Conservation (phyloP, 2,113 vertebrate species). For the Psilopsiagon aymara region DNA sequence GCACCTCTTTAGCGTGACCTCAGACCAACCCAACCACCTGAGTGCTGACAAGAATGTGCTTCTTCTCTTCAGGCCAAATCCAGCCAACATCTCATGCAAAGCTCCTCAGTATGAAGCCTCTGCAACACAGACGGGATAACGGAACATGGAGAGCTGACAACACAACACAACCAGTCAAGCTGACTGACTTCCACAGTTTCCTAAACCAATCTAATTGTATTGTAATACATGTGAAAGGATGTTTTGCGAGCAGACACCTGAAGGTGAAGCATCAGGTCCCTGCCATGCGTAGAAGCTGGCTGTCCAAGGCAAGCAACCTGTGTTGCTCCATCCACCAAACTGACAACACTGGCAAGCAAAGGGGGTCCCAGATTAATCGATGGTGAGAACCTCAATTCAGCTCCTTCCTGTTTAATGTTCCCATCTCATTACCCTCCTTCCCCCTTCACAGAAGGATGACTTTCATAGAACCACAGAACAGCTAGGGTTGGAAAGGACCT, state of each 20-base stretch:
- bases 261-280: neutral
- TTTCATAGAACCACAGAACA: too few relatives aligned
- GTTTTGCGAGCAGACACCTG: rapidly evolving
- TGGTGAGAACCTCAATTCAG: too few relatives aligned
- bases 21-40: rapidly evolving
- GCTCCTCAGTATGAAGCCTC: neutral
- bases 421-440: too few relatives aligned
- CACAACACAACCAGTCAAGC: too few relatives aligned
- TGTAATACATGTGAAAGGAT: neutral
- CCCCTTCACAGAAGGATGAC: too few relatives aligned
- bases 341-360: neutral
- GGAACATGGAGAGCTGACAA: too few relatives aligned
- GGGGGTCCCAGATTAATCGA: too few relatives aligned
- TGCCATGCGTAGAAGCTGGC: neutral
- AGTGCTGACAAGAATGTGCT: neutral
- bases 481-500: too few relatives aligned
- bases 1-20: neutral
- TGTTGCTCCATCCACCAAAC: neutral
- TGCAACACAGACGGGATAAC: too few relatives aligned
- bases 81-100: rapidly evolving
- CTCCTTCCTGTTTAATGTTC: too few relatives aligned
- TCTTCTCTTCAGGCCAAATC: neutral
- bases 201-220: neutral
- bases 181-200: neutral
- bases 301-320: neutral